These are phyloP conservation scores for Acanthochromis polyacanthus DNA, from an alignment of 2,113 vertebrate species.

Conservation along the genomic window DNA sequence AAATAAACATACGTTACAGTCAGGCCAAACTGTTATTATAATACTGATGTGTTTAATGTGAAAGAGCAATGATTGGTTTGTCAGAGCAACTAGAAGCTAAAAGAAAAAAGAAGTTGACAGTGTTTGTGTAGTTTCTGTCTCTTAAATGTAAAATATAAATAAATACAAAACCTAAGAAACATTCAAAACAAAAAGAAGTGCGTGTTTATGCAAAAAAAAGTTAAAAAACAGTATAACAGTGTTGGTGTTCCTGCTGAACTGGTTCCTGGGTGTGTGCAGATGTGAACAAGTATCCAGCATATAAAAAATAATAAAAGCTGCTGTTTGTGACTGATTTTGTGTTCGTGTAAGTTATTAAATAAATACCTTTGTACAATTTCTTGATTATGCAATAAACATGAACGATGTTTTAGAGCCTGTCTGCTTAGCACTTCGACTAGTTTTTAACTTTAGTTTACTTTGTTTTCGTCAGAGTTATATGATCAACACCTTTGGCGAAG, in stretches of 20 bases:
- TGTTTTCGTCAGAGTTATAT: slow-evolving; percentile 61
- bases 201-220: background rate
- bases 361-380: background rate
- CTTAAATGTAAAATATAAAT: no score
- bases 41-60: no score
- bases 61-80: no score
- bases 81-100: no score
- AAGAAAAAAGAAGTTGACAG: no score
- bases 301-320: background rate
- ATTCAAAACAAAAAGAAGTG: no score
- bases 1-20: no score
- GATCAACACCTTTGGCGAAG: background rate
- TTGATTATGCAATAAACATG: no score
- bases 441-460: background rate
- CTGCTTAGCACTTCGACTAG: background rate
- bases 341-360: background rate
- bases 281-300: background rate
- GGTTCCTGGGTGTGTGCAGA: slow-evolving; percentile 23
- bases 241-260: background rate
- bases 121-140: no score
- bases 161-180: no score
- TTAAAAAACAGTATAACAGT: no score
- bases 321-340: background rate
- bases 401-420: background rate
- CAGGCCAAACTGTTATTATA: no score